Evolutionary conservation across 1,140 invertebrate genomes (phyloP), one percentile per base, ranked within the genome.

Genomic region (Trachelipus rathkii): DNA sequence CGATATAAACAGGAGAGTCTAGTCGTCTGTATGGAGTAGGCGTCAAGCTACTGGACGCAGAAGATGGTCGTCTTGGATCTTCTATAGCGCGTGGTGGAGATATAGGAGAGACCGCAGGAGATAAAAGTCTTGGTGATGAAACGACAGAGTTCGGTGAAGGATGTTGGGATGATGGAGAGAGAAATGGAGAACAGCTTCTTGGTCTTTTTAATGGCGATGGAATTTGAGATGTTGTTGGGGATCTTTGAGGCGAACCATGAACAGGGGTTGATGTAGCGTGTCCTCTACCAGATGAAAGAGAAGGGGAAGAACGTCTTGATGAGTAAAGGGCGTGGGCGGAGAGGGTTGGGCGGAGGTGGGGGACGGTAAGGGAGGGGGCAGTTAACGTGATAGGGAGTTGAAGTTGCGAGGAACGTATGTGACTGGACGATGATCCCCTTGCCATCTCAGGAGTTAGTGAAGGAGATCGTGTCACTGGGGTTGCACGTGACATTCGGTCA

Each of bases 1-100:
- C 84, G 8, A 83, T 83, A 50, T 85, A 82, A 69, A 85, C 84
- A 3, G 85, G 86, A 3, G 86, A 86, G 33, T 84, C 84, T 9
- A 85, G 82, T 13, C 85, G 85, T 73, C 73, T 71, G 77, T 72
- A 82, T 43, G 69, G 44, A 53, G 82, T 79, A 83, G 86, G 19
- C 85, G 81, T 45, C 85, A 85, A 10, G 84, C 83, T 69, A 83
- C 85, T 11, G 84, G 81, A 77, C 11, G 85, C 84, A 0, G 84
- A 84, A 74, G 87, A 87, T 15, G 86, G 84, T 8, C 84, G 84
- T 15, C 86, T 85, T 53, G 85, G 83, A 67, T 87, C 87, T 82
- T 87, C 5, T 86, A 86, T 9, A 87, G 79, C 69, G 33, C 67
- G 10, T 82, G 83, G 11, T 83, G 82, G n/a, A 78, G 79, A 15